phyloP scores from a whole-genome alignment of 2,888 invertebrate genomes.

The Phalera bucephala region DNA sequence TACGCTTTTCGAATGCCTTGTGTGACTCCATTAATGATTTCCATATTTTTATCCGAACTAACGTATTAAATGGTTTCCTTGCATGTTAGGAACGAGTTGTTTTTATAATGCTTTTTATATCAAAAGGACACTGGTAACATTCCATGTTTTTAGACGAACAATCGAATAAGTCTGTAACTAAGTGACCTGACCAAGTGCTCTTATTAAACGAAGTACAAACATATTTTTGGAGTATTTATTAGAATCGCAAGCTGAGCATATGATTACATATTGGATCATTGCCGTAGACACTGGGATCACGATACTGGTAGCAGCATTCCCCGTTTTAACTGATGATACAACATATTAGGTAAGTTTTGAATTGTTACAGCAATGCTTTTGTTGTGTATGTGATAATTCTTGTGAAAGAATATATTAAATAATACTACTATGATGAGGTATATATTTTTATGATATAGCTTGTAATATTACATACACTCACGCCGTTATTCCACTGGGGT shows the following conservation, averaged over 20 bases:
- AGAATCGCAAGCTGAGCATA: slow-evolving; percentile 28
- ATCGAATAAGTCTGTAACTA: slow-evolving; percentile 39
- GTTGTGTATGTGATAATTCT: too few relatives aligned
- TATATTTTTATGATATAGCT: too few relatives aligned
- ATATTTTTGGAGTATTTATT: slow-evolving; percentile 37
- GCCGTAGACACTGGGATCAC: slow-evolving; percentile 36
- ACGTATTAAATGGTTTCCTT: slow-evolving; percentile 31
- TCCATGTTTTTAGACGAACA: slow-evolving; percentile 49
- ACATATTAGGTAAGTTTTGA: slow-evolving; percentile 61
- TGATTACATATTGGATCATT: slow-evolving; percentile 38
- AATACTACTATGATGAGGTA: too few relatives aligned
- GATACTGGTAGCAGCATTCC: slow-evolving; percentile 44
- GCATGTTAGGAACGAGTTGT: slow-evolving; percentile 37
- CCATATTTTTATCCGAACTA: slow-evolving; percentile 22
- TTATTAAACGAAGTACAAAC: slow-evolving; percentile 52
- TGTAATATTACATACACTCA: too few relatives aligned
- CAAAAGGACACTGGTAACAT: slow-evolving; percentile 51
- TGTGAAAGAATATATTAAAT: too few relatives aligned
- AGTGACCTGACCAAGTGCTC: slow-evolving; percentile 60
- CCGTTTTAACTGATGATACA: slow-evolving; percentile 70
- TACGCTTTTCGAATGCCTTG: slow-evolving; percentile 26
- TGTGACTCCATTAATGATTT: slow-evolving; percentile 18
- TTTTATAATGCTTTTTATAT: slow-evolving; percentile 35
- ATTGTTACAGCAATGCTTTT: background rate
- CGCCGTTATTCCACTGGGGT: too few relatives aligned